phyloP scores from a whole-genome alignment of 2,113 vertebrate species.

The Heteronetta atricapilla region DNA sequence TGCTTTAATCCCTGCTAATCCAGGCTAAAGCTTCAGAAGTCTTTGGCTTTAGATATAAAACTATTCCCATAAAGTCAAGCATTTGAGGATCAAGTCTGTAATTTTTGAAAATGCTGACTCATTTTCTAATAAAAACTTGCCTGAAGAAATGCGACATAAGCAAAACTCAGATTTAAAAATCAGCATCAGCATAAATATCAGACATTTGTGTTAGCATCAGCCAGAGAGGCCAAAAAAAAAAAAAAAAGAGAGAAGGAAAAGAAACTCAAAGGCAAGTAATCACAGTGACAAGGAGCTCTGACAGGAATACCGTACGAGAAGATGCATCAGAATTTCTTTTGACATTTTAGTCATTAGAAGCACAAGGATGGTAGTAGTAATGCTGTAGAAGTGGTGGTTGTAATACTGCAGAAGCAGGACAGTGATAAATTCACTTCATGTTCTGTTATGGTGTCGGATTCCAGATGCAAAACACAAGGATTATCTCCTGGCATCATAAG shows the following conservation, averaged over 20 bases:
- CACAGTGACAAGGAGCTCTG: background rate
- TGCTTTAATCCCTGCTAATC: background rate
- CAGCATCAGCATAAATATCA: background rate
- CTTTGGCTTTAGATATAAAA: background rate
- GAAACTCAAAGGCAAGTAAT: background rate
- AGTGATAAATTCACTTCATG: background rate
- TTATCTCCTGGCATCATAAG: background rate
- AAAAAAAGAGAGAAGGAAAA: background rate
- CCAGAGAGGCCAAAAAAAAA: background rate
- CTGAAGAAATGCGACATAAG: background rate
- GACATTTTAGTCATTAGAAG: background rate
- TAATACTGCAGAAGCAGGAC: background rate
- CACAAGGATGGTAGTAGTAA: background rate
- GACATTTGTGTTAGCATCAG: background rate
- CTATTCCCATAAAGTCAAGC: background rate
- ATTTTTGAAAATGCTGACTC: background rate
- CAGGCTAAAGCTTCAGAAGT: background rate
- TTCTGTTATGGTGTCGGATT: background rate
- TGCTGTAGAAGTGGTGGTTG: background rate
- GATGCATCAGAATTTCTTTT: background rate
- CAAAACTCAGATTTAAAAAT: background rate
- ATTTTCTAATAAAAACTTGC: background rate
- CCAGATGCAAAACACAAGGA: background rate
- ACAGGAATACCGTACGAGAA: background rate
- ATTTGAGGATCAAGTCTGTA: background rate